These are phyloP conservation scores for Psilopsiagon aymara DNA, from an alignment of 2,113 vertebrate species.

Conservation along the genomic window DNA sequence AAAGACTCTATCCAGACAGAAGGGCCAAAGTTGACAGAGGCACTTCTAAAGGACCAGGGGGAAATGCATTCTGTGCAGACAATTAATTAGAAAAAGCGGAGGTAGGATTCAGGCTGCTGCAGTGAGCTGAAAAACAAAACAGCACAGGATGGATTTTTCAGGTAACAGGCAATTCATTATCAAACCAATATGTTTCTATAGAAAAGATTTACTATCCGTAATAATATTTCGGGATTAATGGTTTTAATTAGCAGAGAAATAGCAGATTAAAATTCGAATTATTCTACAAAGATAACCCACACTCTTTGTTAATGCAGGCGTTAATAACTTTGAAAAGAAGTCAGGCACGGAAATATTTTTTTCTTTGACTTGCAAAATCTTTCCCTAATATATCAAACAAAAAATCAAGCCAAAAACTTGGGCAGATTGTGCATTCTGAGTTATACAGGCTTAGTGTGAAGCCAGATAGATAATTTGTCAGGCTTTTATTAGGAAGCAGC, in stretches of 20 bases:
- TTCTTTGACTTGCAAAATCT: neutral
- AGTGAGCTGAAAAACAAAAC: neutral
- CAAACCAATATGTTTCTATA: neutral
- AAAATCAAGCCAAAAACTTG: neutral
- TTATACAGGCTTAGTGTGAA: neutral
- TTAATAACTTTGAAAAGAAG: neutral
- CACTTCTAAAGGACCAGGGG: neutral
- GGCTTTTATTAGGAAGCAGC: neutral
- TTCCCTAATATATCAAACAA: neutral
- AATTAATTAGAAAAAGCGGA: slow-evolving; percentile 23
- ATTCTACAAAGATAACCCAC: neutral
- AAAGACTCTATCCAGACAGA: neutral
- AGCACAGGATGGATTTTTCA: slow-evolving; percentile 27
- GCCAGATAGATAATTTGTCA: neutral
- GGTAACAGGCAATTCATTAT: slow-evolving; percentile 13
- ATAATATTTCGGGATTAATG: slow-evolving; percentile 13
- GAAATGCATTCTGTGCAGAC: neutral
- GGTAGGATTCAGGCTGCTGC: neutral
- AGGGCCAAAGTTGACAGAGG: neutral
- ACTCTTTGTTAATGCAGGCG: neutral
- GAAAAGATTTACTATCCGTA: slow-evolving; percentile 23
- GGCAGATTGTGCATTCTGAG: neutral
- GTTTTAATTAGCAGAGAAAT: slow-evolving; percentile 44
- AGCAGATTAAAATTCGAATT: neutral
- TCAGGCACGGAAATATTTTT: neutral